A percentile compares a stretch with the other conserved stretches of the same genome.
These are phyloP conservation scores for Rhopilema esculentum DNA, from an alignment of 30 jellyfish, hydroid and myxozoan genomes.

Conservation along the genomic window DNA sequence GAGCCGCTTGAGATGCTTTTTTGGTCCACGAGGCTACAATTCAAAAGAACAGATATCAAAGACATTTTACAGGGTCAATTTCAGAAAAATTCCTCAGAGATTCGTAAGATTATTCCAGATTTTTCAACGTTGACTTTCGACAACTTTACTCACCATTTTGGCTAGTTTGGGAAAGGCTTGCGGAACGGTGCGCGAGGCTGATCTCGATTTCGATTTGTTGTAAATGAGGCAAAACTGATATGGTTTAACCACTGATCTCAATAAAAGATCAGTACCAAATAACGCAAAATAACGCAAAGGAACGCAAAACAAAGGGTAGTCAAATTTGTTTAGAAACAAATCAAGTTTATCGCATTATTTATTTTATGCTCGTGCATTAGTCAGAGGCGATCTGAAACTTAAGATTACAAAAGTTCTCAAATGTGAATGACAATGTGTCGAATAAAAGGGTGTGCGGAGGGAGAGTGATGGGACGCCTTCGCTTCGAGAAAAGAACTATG, in stretches of 20 bases:
- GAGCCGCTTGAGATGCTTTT: slow-evolving; percentile 99
- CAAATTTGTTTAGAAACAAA: too few relatives aligned
- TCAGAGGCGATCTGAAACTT: too few relatives aligned
- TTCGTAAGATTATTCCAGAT: slow-evolving; percentile 16
- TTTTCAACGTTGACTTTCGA: not conserved
- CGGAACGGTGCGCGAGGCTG: slow-evolving; percentile 31
- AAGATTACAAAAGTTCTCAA: not conserved
- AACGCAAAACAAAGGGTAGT: too few relatives aligned
- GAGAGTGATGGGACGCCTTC: not conserved
- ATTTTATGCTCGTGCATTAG: too few relatives aligned
- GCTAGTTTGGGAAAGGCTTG: slow-evolving; percentile 35
- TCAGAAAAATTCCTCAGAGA: not conserved
- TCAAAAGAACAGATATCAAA: not conserved
- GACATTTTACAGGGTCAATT: not conserved
- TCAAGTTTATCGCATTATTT: too few relatives aligned
- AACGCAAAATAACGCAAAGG: too few relatives aligned
- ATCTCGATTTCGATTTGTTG: slow-evolving; percentile 29
- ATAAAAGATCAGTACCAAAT: not conserved
- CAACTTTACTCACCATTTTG: slow-evolving; percentile 58
- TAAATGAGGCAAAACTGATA: not conserved
- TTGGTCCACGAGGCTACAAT: slow-evolving; percentile 98
- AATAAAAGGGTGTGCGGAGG: not conserved
- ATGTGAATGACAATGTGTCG: not conserved
- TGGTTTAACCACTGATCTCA: not conserved
- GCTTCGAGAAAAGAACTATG: slow-evolving; percentile 1